These are phyloP conservation scores for Aculops lycopersici DNA, from an alignment of 1,140 invertebrate species.

Conservation along the genomic window DNA sequence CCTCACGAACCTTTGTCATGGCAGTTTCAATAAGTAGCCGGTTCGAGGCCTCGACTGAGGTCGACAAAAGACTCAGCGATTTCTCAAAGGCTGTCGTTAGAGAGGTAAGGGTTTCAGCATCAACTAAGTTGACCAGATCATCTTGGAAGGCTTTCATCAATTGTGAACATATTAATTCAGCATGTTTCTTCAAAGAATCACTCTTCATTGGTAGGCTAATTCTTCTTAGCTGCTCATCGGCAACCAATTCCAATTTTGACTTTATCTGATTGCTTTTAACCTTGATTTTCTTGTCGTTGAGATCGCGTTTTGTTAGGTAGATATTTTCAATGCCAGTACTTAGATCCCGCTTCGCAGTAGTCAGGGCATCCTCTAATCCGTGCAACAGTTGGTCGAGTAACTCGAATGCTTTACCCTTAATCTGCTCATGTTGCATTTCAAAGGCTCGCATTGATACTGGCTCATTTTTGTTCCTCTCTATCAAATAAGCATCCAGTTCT, in stretches of 20 bases:
- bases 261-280: neutral
- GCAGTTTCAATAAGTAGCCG: neutral
- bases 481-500: slow-evolving; percentile 6
- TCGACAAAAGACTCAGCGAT: neutral
- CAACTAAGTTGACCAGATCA: neutral
- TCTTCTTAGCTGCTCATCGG: neutral
- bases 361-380: slow-evolving; percentile 1
- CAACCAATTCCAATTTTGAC: neutral
- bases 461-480: slow-evolving; percentile 1
- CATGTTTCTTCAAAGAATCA: neutral
- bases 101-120: neutral
- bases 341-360: neutral
- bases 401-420: neutral
- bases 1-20: neutral
- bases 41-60: neutral
- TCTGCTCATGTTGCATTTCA: neutral
- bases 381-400: slow-evolving; percentile 4
- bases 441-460: neutral
- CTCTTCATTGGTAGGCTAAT: slow-evolving; percentile 1
- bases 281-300: slow-evolving; percentile 6
- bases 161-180: neutral
- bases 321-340: neutral
- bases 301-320: neutral
- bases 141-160: neutral
- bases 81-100: neutral